Base-by-base conservation (phyloP, 2,888 invertebrate genomes). In the Fragum fragum region DNA sequence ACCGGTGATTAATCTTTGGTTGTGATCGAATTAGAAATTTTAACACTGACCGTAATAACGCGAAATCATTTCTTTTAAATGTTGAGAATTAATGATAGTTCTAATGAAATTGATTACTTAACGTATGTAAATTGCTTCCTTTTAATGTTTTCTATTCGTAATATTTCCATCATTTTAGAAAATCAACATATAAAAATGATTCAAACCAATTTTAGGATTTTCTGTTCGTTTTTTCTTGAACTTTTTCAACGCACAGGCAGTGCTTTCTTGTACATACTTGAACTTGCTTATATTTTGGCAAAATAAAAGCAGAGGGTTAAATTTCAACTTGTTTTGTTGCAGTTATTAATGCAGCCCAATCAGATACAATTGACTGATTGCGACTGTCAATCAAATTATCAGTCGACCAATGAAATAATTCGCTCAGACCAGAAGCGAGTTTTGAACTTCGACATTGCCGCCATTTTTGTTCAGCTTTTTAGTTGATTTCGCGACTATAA, bases 301-400 rank as follows among this genome's bases (percentile, higher is more conserved):
- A n/a, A 47, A 47, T 47, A 47, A 47, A n/a, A 47, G 47, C 47
- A 47, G 47, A 47, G 47, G 47, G 47, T 47, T 14, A 47, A 47
- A 47, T 9, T 47, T 36, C 32, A 36, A 36, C 32, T 36, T 9
- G 32, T 36, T 3, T 36, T 36, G 32, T 36, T 36, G 9, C n/a
- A n/a, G n/a, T n/a, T n/a, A n/a, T n/a, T n/a, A n/a, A n/a, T n/a
- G n/a, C n/a, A n/a, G n/a, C n/a, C n/a, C n/a, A n/a, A n/a, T n/a
- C n/a, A n/a, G n/a, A n/a, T n/a, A n/a, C n/a, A n/a, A n/a, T n/a
- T n/a, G n/a, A n/a, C n/a, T n/a, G n/a, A n/a, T n/a, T n/a, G n/a
- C n/a, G n/a, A n/a, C n/a, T n/a, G n/a, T n/a, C n/a, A n/a, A n/a
- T n/a, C n/a, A n/a, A n/a, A n/a, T n/a, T n/a, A n/a, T n/a, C n/a